Percentiles rank a stretch among this genome's conserved stretches.
Evolutionary conservation across 2,113 vertebrate species (phyloP).

Genomic region (Thalassarche chlororhynchos): DNA sequence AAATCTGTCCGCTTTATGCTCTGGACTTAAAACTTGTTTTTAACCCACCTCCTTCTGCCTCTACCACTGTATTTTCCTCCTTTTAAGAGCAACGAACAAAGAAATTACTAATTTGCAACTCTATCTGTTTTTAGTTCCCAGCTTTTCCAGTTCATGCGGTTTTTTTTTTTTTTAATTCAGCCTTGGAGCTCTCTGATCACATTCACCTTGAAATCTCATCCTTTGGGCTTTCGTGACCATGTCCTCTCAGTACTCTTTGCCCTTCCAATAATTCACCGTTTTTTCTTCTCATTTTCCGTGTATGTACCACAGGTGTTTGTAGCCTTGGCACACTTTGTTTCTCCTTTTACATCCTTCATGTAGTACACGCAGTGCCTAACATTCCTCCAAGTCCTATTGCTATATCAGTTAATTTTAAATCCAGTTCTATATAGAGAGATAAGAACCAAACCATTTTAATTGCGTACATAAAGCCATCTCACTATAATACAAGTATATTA

Average conservation of each 20-base stretch:
- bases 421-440: not conserved
- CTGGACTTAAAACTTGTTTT: not conserved
- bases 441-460: not conserved
- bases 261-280: not conserved
- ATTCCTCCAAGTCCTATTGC: not conserved
- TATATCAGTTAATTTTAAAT: not conserved
- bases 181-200: not conserved
- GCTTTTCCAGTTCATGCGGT: not conserved
- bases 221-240: not conserved
- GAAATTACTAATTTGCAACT: not conserved
- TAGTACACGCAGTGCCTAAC: not conserved
- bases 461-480: not conserved
- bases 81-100: not conserved
- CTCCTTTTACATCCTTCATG: not conserved
- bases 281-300: not conserved
- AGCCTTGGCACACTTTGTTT: not conserved
- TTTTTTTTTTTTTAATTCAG: not conserved
- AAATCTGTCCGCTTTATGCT: not conserved
- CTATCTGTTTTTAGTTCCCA: not conserved
- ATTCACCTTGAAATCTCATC: conserved; percentile 17
- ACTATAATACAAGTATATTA: not conserved
- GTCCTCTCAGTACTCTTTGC: not conserved
- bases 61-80: not conserved
- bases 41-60: not conserved
- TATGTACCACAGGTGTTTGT: not conserved